Conservation (phyloP, 2,113 vertebrate genomes). For the Neolamprologus cancellatus region DNA sequence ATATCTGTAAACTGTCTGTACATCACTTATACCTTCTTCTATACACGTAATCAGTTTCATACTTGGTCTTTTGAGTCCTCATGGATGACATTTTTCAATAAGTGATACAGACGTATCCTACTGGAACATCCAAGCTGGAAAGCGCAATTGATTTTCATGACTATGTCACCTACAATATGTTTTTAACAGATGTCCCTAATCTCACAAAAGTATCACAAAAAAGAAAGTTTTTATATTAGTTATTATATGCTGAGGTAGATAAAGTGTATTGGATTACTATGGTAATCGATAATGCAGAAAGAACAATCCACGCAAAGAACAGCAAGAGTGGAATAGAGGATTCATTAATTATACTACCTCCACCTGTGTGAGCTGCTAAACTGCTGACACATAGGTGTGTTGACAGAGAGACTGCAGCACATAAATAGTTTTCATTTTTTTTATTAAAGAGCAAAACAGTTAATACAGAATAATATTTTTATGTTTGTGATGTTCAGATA, state of each 20-base stretch:
- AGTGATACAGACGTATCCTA: accelerated
- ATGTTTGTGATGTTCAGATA: not conserved
- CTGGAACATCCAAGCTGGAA: not conserved
- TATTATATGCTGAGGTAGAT: not conserved
- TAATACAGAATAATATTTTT: not conserved
- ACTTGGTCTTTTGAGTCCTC: not conserved
- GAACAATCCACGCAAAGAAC: not conserved
- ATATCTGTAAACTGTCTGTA: not conserved
- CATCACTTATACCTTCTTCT: not conserved
- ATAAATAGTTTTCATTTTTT: accelerated
- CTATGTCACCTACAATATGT: not conserved
- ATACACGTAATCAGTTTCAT: not conserved
- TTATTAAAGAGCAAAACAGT: not conserved
- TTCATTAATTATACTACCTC: not conserved
- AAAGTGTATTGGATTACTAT: not conserved
- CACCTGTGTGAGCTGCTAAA: not conserved
- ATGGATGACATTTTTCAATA: not conserved
- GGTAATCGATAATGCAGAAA: not conserved
- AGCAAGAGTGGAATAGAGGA: not conserved
- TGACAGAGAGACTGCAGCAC: not conserved
- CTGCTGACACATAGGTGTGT: not conserved
- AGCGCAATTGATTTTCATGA: accelerated
- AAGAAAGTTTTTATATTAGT: not conserved
- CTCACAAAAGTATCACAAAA: not conserved
- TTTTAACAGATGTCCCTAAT: not conserved